These are phyloP conservation scores for Phoxinus phoxinus DNA, from an alignment of 2,113 vertebrate genomes.

Conservation along the genomic window DNA sequence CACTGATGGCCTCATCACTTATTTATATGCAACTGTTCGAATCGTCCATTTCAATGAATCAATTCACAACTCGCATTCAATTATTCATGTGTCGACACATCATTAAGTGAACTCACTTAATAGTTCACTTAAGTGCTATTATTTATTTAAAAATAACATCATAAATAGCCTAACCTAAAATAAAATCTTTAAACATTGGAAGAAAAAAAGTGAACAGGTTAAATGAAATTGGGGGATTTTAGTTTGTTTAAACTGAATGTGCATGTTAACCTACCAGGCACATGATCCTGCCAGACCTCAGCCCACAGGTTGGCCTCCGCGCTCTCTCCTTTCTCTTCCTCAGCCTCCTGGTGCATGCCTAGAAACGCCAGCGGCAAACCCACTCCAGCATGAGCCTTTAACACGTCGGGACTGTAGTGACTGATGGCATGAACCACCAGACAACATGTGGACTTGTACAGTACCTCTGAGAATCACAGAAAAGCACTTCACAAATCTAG, in stretches of 20 bases:
- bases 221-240: no score
- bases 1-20: no score
- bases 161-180: neutral
- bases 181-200: neutral
- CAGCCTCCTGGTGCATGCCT: slow-evolving; percentile 92
- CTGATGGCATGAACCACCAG: slow-evolving; percentile 91
- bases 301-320: slow-evolving; percentile 86
- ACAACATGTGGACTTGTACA: slow-evolving; percentile 88
- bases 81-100: no score
- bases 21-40: no score
- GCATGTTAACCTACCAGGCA: slow-evolving; percentile 82
- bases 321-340: slow-evolving; percentile 89
- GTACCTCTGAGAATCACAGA: slow-evolving; percentile 74
- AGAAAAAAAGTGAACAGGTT: neutral
- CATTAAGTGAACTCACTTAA: no score
- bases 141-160: neutral
- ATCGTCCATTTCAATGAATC: no score
- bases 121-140: no score
- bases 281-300: slow-evolving; percentile 98
- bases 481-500: neutral
- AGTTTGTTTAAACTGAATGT: neutral
- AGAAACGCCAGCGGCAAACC: slow-evolving; percentile 93
- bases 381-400: slow-evolving; percentile 89
- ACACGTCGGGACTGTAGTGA: slow-evolving; percentile 92
- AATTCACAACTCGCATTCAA: no score